Conservation (phyloP, 2,888 invertebrate genomes). For the Dicranocentrus wangi region DNA sequence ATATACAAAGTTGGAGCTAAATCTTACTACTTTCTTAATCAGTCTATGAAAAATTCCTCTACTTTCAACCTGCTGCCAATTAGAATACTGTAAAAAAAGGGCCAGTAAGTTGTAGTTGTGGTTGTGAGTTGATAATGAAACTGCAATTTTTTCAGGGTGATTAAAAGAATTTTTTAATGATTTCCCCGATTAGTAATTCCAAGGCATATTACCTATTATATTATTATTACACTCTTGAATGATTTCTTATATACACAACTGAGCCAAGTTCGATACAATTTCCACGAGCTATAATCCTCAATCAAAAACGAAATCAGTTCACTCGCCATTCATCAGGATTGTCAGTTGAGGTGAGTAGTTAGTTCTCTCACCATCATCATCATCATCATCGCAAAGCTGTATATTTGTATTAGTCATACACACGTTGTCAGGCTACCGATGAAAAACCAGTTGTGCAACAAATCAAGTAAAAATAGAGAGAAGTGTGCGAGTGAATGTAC, state of each 20-base stretch:
- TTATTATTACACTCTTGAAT: too few species aligned
- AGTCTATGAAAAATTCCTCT: too few species aligned
- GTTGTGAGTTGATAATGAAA: too few species aligned
- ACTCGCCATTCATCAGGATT: background rate
- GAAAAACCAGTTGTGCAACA: conserved; percentile 49
- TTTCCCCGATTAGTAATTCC: too few species aligned
- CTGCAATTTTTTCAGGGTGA: background rate
- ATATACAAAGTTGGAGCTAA: too few species aligned
- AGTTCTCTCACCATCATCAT: background rate
- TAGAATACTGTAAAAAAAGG: background rate
- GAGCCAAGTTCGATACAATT: conserved; percentile 1
- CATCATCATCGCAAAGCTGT: background rate
- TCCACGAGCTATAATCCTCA: conserved; percentile 33
- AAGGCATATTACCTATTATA: too few species aligned
- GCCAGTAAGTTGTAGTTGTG: too few species aligned
- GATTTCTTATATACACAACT: too few species aligned
- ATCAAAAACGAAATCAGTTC: conserved; percentile 49
- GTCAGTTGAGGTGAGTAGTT: background rate
- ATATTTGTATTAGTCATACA: background rate
- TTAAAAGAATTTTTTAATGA: background rate
- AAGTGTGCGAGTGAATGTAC: conserved; percentile 32
- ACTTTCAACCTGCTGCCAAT: background rate
- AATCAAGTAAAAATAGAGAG: conserved; percentile 11
- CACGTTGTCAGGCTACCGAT: background rate
- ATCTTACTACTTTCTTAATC: too few species aligned